These are phyloP conservation scores for Dunckerocampus dactyliophorus DNA, from an alignment of 2,113 vertebrate genomes.

Conservation along the genomic window DNA sequence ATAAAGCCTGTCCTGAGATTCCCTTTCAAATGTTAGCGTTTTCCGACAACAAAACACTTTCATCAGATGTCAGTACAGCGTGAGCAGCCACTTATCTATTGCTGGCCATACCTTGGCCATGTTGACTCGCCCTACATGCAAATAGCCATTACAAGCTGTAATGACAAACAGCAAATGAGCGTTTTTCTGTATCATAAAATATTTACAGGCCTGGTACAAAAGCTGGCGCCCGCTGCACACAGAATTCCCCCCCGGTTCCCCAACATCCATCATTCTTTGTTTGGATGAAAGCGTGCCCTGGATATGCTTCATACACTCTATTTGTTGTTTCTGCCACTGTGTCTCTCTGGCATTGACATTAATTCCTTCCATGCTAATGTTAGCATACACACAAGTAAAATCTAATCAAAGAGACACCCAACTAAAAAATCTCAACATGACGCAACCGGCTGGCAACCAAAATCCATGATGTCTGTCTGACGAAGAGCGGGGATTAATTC, in stretches of 20 bases:
- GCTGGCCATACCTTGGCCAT: not conserved
- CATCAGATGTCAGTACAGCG: no score
- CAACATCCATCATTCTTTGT: constrained; percentile 1
- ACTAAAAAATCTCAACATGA: not conserved
- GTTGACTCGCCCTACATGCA: not conserved
- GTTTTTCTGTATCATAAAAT: not conserved
- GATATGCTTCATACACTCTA: constrained; percentile 1
- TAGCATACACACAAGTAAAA: not conserved
- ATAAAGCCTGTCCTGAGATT: no score
- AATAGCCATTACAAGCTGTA: not conserved
- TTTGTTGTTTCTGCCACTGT: not conserved
- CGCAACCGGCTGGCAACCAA: not conserved
- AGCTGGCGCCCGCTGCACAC: no score
- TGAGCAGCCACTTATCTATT: no score
- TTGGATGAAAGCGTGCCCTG: not conserved
- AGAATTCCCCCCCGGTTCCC: not conserved
- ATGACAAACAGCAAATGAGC: constrained; percentile 7
- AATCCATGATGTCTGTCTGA: not conserved
- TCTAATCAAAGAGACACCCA: constrained; percentile 3
- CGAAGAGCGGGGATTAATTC: not conserved
- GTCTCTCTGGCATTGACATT: not conserved
- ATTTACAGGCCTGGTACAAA: not conserved
- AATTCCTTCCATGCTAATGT: not conserved
- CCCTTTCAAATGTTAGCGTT: no score
- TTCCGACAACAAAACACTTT: no score